Conservation (phyloP, 2,797 vertebrate species). For the Crenuchus spilurus region DNA sequence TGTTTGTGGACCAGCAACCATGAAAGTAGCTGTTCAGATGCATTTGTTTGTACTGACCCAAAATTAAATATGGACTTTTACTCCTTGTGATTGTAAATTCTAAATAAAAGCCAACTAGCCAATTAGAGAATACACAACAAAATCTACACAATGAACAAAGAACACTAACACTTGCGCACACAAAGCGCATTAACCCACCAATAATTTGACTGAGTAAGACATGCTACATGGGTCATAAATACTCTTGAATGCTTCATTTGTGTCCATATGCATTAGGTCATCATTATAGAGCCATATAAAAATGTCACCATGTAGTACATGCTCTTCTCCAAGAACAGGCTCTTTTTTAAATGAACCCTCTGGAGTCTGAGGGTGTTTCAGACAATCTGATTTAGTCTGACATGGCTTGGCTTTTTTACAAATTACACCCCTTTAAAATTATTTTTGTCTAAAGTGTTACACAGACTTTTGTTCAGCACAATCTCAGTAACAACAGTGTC, state of each 20-base stretch:
- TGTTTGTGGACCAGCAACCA: constrained; percentile 61
- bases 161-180: background rate
- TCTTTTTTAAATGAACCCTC: too few relatives aligned
- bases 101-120: background rate
- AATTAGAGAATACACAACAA: background rate
- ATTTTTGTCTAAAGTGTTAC: too few relatives aligned
- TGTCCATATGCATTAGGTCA: background rate
- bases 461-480: too few relatives aligned
- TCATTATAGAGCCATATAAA: background rate
- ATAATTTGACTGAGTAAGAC: background rate
- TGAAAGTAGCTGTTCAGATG: constrained; percentile 63
- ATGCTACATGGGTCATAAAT: background rate
- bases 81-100: background rate
- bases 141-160: background rate
- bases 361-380: too few relatives aligned
- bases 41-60: constrained; percentile 53
- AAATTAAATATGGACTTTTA: constrained; percentile 56
- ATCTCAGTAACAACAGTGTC: too few relatives aligned
- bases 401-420: too few relatives aligned
- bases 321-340: background rate
- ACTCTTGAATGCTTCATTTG: background rate
- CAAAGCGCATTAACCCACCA: background rate
- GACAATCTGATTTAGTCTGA: too few relatives aligned
- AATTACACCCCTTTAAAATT: too few relatives aligned
- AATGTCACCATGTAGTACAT: background rate